Evolutionary conservation across 2,113 vertebrate species (phyloP).

Genomic region (Desmodus rotundus): DNA sequence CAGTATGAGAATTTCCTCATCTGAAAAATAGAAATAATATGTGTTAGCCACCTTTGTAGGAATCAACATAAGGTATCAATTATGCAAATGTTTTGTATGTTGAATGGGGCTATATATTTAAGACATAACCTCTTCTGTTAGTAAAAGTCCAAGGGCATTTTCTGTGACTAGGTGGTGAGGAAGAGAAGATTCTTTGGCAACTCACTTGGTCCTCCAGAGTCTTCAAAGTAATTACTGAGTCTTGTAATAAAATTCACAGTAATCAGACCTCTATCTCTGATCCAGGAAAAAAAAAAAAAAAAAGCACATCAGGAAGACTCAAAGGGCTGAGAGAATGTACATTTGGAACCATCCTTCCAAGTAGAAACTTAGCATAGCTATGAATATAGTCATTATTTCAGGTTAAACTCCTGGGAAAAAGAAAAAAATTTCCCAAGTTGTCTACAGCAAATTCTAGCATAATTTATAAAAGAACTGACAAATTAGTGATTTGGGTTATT

Average conservation of each 20-base stretch:
- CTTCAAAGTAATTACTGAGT: slow-evolving; percentile 53
- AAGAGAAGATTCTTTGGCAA: slow-evolving; percentile 47
- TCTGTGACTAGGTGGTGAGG: slow-evolving; percentile 23
- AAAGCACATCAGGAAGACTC: not conserved
- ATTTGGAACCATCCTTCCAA: not conserved
- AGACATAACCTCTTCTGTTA: not conserved
- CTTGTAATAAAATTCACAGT: slow-evolving; percentile 58
- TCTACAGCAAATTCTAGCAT: not conserved
- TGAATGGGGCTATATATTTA: not conserved
- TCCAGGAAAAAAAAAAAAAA: not conserved
- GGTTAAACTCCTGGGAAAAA: not conserved
- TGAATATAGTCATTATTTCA: not conserved
- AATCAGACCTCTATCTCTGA: not conserved
- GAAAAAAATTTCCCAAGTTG: not conserved
- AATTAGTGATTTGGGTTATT: not conserved
- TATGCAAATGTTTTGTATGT: not conserved
- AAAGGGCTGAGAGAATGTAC: not conserved
- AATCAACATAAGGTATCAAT: not conserved
- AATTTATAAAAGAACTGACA: not conserved
- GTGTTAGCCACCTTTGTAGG: not conserved
- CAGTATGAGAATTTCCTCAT: not conserved
- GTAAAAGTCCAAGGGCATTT: slow-evolving; percentile 27
- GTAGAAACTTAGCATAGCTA: not conserved
- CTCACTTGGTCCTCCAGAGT: slow-evolving; percentile 6
- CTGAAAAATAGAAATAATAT: not conserved